Evolutionary conservation across 2,113 vertebrate species (phyloP), one percentile per base, ranked within the genome.

Genomic region (Cinclus mexicanus): DNA sequence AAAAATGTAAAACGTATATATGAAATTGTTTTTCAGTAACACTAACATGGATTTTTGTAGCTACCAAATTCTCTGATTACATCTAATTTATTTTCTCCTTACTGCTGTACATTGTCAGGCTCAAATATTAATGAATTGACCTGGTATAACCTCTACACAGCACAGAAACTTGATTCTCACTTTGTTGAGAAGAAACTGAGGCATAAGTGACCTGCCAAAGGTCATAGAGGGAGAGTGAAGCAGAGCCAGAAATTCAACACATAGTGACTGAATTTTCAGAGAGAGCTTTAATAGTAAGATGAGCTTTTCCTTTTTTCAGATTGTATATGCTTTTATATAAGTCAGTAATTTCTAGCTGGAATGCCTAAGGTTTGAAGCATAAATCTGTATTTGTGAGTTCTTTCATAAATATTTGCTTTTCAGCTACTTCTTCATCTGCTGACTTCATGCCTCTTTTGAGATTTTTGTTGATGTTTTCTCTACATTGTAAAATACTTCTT

Each of bases 131-230:
- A 46, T 83, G 42, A 79, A 70, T 93, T 87, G 93, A 74, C 21
- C 23, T 82, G 10, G 9, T 49, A 49, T 87, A 72, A 91, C 41
- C 65, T 68, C 65, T 50, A 18, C 18, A 33, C 25, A 50, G 81
- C 37, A 42, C 6, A 67, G 89, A 88, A 94, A 89, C 11, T 19
- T 26, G 67, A 86, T 72, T 83, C 63, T 26, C 35, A 89, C 24
- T 95, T 95, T 86, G 14, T 76, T 91, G 78, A 90, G 71, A 79
- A 70, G 87, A 91, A 96, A 80, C 14, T 55, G 89, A 96, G 75
- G 65, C 46, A 37, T 31, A 74, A 80, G 25, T 57, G n/a, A 61
- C 46, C 69, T 84, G 53, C 65, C 55, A 91, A 80, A 84, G 64
- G 52, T 92, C 56, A 35, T 10, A 50, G 5, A 67, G 35, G 17